Evolutionary conservation across 2,888 invertebrate species (phyloP), one percentile per base, ranked within the genome.

Genomic region (Lasioglossum malachurum): DNA sequence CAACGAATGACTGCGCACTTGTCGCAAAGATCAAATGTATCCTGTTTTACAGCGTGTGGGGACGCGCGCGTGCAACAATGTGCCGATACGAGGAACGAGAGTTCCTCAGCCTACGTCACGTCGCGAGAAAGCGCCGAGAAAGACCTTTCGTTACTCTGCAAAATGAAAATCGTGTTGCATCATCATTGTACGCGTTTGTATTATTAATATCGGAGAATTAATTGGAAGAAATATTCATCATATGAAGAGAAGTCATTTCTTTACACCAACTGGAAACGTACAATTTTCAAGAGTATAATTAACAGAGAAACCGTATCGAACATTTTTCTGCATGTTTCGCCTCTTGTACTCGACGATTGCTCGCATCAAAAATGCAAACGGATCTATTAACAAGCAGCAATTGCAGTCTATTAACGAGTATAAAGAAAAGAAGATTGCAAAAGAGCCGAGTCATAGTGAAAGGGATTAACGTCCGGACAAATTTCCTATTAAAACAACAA

Each of bases 1-100:
- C 89, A 87, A 74, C 82, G 87, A 78, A 84, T 89, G 88, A 89
- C 89, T 73, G n/a, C 53, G 88, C 87, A 87, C 79, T 82, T 82
- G 74, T 49, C 85, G 78, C 80, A 35, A 46, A 79, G 84, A 90
- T 88, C 79, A 83, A 67, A 82, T 60, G 81, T 46, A 27, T 73
- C 64, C 27, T 35, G 72, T 64, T 80, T n/a, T 41, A 80, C 69
- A 67, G 19, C 69, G 16, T 35, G 38, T 4, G 53, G 46, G 38
- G 27, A 69, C 74, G 27, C 57, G 27, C 60, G 60, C 71, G 49
- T 38, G n/a, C 31, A 64, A 73, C 23, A 72, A 64, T 76, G 31
- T n/a, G 19, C 31, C 60, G 57, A 69, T 74, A 46, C 53, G 44
- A 73, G 2, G 23, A 44, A 69, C 57, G 49, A 46, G 74, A 80